Evolutionary conservation across 2,888 invertebrate species (phyloP).

Genomic region (Ferdinandea cuprea): DNA sequence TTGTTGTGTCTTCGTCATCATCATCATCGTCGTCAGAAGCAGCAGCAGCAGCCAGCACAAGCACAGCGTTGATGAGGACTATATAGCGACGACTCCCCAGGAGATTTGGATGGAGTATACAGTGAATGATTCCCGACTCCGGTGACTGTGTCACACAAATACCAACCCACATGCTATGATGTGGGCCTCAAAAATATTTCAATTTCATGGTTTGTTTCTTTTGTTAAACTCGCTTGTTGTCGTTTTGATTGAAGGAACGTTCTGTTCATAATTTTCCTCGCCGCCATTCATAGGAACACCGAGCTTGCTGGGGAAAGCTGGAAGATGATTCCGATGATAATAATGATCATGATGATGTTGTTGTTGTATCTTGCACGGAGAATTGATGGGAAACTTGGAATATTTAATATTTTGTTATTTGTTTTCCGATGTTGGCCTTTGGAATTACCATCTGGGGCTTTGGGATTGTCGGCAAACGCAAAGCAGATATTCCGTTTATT

Average conservation of each 20-base stretch:
- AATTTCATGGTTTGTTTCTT: slow-evolving; percentile 75
- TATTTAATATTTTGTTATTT: slow-evolving; percentile 67
- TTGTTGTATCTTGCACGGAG: slow-evolving; percentile 41
- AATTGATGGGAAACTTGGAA: slow-evolving; percentile 68
- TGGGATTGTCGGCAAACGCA: slow-evolving; percentile 2
- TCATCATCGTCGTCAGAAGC: no score
- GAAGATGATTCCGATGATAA: slow-evolving; percentile 29
- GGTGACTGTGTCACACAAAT: slow-evolving; percentile 14
- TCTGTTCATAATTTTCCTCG: slow-evolving; percentile 71
- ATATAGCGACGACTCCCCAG: slow-evolving; percentile 29
- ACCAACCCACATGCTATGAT: background rate
- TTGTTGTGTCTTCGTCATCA: slow-evolving; percentile 37
- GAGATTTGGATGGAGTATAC: slow-evolving; percentile 46
- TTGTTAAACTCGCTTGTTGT: slow-evolving; percentile 72
- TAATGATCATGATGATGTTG: slow-evolving; percentile 40
- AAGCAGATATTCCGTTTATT: slow-evolving; percentile 17
- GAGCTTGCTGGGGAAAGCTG: slow-evolving; percentile 16
- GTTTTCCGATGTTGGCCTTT: slow-evolving; percentile 37
- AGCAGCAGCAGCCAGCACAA: background rate
- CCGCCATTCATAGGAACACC: slow-evolving; percentile 2
- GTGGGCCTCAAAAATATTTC: slow-evolving; percentile 69
- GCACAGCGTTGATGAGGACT: background rate
- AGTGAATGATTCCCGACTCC: slow-evolving; percentile 48
- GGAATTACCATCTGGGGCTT: slow-evolving; percentile 41
- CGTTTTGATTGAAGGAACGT: slow-evolving; percentile 71